Evolutionary conservation across 2,888 invertebrate genomes (phyloP).

Genomic region (Mythimna pallens): DNA sequence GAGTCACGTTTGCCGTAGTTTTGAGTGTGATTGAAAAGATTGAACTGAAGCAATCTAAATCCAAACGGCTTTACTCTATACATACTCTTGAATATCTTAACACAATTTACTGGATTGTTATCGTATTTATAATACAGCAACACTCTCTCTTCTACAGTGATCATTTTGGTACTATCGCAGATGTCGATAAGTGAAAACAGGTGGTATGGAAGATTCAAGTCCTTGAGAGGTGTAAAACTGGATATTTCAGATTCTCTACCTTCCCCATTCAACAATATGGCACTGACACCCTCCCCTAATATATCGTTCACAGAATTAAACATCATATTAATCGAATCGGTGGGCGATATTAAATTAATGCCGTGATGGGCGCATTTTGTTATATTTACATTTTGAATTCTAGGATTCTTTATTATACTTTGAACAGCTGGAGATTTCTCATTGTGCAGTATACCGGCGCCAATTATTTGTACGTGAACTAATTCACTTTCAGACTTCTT

Average conservation of each 20-base stretch:
- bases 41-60: conserved; percentile 96
- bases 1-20: conserved; percentile 96
- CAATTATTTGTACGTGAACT: conserved; percentile 95
- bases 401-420: conserved; percentile 96
- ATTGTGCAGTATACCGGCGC: conserved; percentile 98
- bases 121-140: conserved; percentile 99
- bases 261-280: conserved; percentile 97
- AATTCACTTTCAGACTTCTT: conserved; percentile 94
- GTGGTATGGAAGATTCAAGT: conserved; percentile 96
- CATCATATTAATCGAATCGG: conserved; percentile 94
- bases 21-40: conserved; percentile 96
- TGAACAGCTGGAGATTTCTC: conserved; percentile 98
- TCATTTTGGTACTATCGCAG: conserved; percentile 98
- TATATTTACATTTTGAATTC: conserved; percentile 95
- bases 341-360: conserved; percentile 97
- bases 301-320: conserved; percentile 94
- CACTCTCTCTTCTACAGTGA: conserved; percentile 96
- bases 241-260: conserved; percentile 96
- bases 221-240: conserved; percentile 96
- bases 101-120: conserved; percentile 98
- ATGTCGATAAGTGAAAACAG: conserved; percentile 98
- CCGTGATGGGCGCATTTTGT: conserved; percentile 97
- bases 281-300: conserved; percentile 97
- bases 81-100: conserved; percentile 98
- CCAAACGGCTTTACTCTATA: conserved; percentile 97